phyloP scores from a whole-genome alignment of 23 tunicate genomes.

The Styela clava region DNA sequence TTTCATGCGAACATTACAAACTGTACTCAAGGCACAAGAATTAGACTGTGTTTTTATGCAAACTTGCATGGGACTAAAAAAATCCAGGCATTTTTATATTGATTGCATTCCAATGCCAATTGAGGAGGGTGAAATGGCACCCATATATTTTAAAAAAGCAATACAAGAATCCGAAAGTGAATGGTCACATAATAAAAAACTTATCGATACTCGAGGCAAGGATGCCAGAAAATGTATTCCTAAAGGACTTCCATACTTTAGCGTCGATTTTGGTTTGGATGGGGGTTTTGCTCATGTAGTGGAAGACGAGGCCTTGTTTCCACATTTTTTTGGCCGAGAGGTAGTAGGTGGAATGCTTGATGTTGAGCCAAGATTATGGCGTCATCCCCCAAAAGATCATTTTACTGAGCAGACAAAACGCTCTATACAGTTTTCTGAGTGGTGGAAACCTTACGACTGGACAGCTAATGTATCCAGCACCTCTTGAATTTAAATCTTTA shows the following conservation, averaged over 20 bases:
- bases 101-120: conserved; percentile 88
- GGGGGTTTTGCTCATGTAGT: conserved; percentile 99
- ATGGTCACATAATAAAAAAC: conserved; percentile 84
- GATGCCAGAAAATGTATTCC: conserved; percentile 68
- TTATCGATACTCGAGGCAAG: conserved; percentile 81
- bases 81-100: conserved; percentile 70
- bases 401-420: conserved; percentile 81
- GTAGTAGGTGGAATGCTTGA: conserved; percentile 89
- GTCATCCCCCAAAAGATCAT: conserved; percentile 77
- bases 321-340: conserved; percentile 83
- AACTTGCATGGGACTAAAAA: conserved; percentile 43
- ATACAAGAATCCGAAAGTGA: conserved; percentile 90
- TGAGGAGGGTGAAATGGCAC: conserved; percentile 80
- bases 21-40: conserved; percentile 43
- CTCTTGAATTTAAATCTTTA: not conserved
- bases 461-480: conserved; percentile 7
- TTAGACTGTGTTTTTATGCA: conserved; percentile 84
- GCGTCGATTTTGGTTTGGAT: conserved; percentile 83
- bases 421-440: conserved; percentile 59
- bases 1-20: conserved; percentile 57
- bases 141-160: conserved; percentile 97
- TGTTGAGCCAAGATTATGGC: conserved; percentile 78
- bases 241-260: conserved; percentile 82
- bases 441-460: conserved; percentile 58
- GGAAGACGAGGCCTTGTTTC: conserved; percentile 76